A percentile compares a stretch with the other conserved stretches of the same genome.
Conservation (phyloP, 1,140 invertebrate species). For the Lucilia cuprina region DNA sequence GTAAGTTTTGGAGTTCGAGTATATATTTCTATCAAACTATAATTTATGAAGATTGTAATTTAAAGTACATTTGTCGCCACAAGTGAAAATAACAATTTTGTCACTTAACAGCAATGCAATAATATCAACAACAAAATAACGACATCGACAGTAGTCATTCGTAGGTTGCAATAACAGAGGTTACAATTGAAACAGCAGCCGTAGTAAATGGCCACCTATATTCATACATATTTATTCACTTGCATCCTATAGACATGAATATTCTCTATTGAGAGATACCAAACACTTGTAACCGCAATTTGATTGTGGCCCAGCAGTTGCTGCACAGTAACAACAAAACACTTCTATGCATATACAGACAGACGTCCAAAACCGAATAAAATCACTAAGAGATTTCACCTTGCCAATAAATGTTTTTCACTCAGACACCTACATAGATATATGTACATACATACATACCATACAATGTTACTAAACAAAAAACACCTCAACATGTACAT, state of each 20-base stretch:
- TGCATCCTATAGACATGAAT: not conserved
- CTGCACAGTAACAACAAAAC: not conserved
- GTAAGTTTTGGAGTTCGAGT: not conserved
- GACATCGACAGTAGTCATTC: not conserved
- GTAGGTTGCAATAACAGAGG: not conserved
- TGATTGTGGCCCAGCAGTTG: slow-evolving; percentile 37
- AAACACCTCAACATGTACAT: not conserved
- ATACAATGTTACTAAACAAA: too few relatives aligned
- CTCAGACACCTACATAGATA: not conserved
- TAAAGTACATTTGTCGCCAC: slow-evolving; percentile 40
- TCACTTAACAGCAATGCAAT: slow-evolving; percentile 37
- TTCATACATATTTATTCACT: not conserved
- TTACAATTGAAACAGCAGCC: slow-evolving; percentile 16
- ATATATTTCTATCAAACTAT: slow-evolving; percentile 24
- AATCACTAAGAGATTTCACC: slow-evolving; percentile 38
- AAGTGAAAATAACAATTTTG: slow-evolving; percentile 42
- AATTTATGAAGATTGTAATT: slow-evolving; percentile 34
- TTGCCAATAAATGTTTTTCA: slow-evolving; percentile 28
- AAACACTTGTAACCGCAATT: slow-evolving; percentile 38
- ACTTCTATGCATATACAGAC: not conserved
- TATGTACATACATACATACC: not conserved
- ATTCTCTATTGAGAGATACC: not conserved
- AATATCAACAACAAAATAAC: not conserved
- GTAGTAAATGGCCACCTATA: not conserved
- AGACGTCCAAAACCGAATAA: slow-evolving; percentile 4